phyloP scores from a whole-genome alignment of 1,140 invertebrate species.

The Hycleus cichorii region DNA sequence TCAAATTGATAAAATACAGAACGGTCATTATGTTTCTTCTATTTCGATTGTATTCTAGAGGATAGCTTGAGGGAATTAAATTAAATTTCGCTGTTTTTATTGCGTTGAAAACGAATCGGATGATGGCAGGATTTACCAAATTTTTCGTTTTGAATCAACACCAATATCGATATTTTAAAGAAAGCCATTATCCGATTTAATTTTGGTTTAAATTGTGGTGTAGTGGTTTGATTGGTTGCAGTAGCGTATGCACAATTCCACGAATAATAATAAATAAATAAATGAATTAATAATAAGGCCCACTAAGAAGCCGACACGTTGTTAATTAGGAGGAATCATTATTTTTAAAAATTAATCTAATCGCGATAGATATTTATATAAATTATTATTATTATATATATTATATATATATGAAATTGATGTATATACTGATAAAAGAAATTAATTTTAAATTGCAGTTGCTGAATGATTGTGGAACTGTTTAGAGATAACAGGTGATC shows the following conservation, averaged over 20 bases:
- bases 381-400: constrained; percentile 27
- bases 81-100: no score
- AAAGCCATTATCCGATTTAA: no score
- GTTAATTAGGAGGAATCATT: constrained; percentile 35
- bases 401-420: constrained; percentile 31
- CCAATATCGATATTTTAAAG: no score
- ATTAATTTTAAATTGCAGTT: constrained; percentile 7
- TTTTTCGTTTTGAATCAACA: no score
- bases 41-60: no score
- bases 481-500: no score
- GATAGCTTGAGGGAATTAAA: no score
- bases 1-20: not conserved
- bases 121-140: no score
- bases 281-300: constrained; percentile 9
- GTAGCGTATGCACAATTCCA: constrained; percentile 28
- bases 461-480: no score
- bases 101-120: no score
- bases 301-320: constrained; percentile 23
- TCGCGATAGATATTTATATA: constrained; percentile 28
- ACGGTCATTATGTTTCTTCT: constrained; percentile 22
- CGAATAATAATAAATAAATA: no score
- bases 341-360: constrained; percentile 35
- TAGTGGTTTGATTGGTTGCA: constrained; percentile 27
- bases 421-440: constrained; percentile 20
- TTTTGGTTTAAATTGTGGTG: not conserved